Evolutionary conservation across 2,113 vertebrate species (phyloP), one percentile per base, ranked within the genome.

Genomic region (Pseudonaja textilis): DNA sequence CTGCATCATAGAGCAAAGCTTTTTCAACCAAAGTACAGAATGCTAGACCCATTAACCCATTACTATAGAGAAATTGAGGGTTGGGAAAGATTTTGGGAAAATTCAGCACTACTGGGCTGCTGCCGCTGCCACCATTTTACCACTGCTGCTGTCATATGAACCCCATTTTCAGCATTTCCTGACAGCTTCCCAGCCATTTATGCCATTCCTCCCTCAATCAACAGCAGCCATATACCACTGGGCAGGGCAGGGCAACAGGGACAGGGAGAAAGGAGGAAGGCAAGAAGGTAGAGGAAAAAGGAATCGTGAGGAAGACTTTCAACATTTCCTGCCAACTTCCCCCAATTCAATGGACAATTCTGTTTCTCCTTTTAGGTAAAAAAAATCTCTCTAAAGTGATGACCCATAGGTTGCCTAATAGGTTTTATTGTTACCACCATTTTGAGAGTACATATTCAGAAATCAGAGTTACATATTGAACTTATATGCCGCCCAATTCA

Each of bases 391-490:
- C 10, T 34, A 34, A 69, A 69, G 64, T 34, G 12, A 69, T 69
- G 29, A 2, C 29, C 61, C 29, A 69, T 16, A 34, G 64, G 14
- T 69, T 69, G 64, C 29, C 64, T 34, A 20, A 39, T 42, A 81
- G 18, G 18, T 42, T 81, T 81, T 22, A 81, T 39, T 22, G 34
- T 81, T 85, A 88, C 52, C 0, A 0, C 12, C 20, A 64, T 89
- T 57, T 61, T 92, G 89, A 86, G 90, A 7, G n/a, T 89, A 34
- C 86, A 93, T 95, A 91, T 39, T 2, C 74, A 81, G 34, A 81
- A 81, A 81, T 42, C 34, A 81, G 18, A 42, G 34, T 81, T 42
- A 42, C 18, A 81, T 81, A 81, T 81, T 81, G 18, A 42, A 81
- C 16, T 22, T 81, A 18, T 42, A 81, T 81, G 74, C 34, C 0